These are phyloP conservation scores for Erpornis zantholeuca DNA, from an alignment of 2,113 vertebrate species.

Conservation along the genomic window DNA sequence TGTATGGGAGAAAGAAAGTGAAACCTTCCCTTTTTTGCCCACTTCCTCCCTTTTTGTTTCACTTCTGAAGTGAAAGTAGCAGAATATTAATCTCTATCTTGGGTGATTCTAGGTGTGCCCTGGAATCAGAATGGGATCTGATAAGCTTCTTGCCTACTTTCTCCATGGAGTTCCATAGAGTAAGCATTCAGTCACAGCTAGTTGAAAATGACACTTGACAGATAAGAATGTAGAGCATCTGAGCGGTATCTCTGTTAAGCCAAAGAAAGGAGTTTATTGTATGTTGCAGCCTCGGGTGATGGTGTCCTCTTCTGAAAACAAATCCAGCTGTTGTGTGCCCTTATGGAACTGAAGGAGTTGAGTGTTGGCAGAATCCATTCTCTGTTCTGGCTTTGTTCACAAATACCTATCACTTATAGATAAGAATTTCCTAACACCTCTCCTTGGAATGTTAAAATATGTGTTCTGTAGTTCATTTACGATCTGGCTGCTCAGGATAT, in stretches of 20 bases:
- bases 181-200: neutral
- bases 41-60: neutral
- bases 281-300: neutral
- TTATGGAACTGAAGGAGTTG: neutral
- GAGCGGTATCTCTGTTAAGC: neutral
- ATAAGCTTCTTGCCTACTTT: neutral
- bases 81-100: neutral
- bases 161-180: neutral
- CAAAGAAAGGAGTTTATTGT: neutral
- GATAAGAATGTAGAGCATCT: neutral
- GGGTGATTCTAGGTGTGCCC: neutral
- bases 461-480: neutral
- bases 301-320: neutral
- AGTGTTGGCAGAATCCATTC: neutral
- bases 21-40: neutral
- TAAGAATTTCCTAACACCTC: neutral
- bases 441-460: neutral
- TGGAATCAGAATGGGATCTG: neutral
- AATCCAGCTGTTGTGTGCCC: neutral
- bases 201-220: neutral
- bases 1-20: neutral
- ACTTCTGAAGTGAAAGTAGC: neutral
- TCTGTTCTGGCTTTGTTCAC: neutral
- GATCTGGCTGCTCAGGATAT: neutral
- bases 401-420: neutral